phyloP scores from a whole-genome alignment of 2,113 vertebrate genomes.

The Chrysemys picta region DNA sequence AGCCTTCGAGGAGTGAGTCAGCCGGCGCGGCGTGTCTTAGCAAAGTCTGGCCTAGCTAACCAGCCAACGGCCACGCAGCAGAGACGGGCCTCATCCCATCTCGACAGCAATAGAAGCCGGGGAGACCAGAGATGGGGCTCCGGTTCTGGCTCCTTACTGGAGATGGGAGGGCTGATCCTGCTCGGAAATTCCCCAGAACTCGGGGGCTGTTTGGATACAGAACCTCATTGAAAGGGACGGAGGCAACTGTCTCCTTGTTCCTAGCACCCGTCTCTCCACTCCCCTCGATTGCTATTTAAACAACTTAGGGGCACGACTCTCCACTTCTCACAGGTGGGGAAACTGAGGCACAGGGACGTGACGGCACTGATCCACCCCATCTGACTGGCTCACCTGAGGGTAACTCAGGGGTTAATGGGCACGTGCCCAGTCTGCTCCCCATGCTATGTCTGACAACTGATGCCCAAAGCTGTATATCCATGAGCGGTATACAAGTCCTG shows the following conservation, averaged over 20 bases:
- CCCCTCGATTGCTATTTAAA: not conserved
- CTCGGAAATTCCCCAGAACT: not conserved
- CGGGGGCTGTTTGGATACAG: not conserved
- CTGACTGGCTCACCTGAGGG: not conserved
- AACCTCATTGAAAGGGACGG: not conserved
- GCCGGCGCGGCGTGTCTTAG: rapidly evolving
- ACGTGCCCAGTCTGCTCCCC: not conserved
- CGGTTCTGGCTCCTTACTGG: not conserved
- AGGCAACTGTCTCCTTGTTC: not conserved
- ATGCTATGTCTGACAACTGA: not conserved
- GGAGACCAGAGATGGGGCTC: not conserved
- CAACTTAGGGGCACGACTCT: not conserved
- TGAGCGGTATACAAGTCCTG: not conserved
- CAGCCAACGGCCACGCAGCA: rapidly evolving
- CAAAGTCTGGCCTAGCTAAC: not conserved
- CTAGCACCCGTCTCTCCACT: not conserved
- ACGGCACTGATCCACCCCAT: not conserved
- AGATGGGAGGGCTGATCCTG: not conserved
- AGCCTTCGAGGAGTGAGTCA: conserved; percentile 87
- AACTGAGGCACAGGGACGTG: not conserved
- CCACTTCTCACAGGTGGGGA: not conserved
- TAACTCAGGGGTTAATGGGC: not conserved
- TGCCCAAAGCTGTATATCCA: not conserved
- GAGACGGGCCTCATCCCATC: not conserved
- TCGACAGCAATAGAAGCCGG: not conserved